Evolutionary conservation across 2,113 vertebrate genomes (phyloP).

Genomic region (Hystrix brachyura): DNA sequence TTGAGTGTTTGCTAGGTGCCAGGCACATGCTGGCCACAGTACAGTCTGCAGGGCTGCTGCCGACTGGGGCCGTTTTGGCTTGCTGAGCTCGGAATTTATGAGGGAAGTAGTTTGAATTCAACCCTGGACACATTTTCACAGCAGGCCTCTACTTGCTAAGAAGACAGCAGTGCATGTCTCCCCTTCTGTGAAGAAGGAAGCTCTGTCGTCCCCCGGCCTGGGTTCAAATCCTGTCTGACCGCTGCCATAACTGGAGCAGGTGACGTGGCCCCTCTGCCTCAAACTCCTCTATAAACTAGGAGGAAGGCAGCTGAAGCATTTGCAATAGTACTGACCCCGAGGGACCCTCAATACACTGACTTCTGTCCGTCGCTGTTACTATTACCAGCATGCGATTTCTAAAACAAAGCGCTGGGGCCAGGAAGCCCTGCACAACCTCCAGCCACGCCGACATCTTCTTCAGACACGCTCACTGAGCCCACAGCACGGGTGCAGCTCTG

Average conservation of each 20-base stretch:
- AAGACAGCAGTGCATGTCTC: not conserved
- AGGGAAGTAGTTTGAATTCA: not conserved
- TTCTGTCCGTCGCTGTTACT: not conserved
- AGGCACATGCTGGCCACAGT: not conserved
- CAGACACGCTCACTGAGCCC: not conserved
- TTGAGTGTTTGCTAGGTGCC: not conserved
- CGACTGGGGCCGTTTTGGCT: accelerated
- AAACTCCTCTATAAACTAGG: accelerated
- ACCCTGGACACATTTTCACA: not conserved
- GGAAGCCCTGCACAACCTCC: accelerated
- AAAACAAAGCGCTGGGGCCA: accelerated
- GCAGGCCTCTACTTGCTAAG: not conserved
- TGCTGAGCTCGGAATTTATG: not conserved
- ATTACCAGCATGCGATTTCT: accelerated
- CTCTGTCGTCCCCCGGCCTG: accelerated
- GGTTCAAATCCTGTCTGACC: too few species aligned
- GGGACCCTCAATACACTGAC: too few species aligned
- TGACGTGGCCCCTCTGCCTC: accelerated
- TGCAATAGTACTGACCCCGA: accelerated
- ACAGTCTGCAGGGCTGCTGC: not conserved
- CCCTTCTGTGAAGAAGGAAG: not conserved
- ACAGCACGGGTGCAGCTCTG: not conserved
- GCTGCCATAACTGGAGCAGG: accelerated
- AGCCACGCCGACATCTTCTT: accelerated
- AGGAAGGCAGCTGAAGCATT: accelerated